These are phyloP conservation scores for Terrapene triunguis DNA, from an alignment of 2,113 vertebrate species.

Conservation along the genomic window DNA sequence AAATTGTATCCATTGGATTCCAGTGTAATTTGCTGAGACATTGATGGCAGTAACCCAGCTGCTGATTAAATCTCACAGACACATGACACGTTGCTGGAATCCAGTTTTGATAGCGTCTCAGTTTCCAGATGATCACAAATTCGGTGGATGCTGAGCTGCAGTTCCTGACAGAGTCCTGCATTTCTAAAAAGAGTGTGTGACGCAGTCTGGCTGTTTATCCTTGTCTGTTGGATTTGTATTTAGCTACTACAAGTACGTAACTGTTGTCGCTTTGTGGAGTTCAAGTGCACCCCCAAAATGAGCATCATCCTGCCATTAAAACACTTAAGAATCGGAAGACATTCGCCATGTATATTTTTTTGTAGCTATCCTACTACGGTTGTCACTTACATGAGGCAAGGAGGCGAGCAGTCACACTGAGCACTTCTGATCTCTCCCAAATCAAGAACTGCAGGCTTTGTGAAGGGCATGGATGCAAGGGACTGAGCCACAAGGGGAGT, in stretches of 20 bases:
- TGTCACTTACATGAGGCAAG: not conserved
- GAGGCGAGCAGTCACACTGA: not conserved
- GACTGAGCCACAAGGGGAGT: not conserved
- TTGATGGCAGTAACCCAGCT: not conserved
- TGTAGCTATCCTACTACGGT: not conserved
- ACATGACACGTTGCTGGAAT: not conserved
- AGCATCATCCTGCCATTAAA: not conserved
- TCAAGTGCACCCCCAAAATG: not conserved
- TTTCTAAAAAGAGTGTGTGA: not conserved
- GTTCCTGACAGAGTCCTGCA: not conserved
- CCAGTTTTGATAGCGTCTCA: not conserved
- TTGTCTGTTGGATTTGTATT: not conserved
- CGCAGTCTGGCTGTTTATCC: not conserved
- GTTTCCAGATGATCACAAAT: not conserved
- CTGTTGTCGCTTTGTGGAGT: too few species aligned
- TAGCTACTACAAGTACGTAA: not conserved
- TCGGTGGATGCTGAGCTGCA: not conserved
- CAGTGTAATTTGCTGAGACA: not conserved
- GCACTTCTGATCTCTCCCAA: not conserved
- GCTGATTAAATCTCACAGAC: not conserved
- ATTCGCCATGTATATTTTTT: not conserved
- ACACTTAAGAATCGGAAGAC: not conserved
- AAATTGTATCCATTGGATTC: not conserved
- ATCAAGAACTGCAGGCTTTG: not conserved
- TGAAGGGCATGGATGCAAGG: not conserved